Evolutionary conservation across 1,140 invertebrate genomes (phyloP), one percentile per base, ranked within the genome.

Genomic region (Bombyx mandarina): DNA sequence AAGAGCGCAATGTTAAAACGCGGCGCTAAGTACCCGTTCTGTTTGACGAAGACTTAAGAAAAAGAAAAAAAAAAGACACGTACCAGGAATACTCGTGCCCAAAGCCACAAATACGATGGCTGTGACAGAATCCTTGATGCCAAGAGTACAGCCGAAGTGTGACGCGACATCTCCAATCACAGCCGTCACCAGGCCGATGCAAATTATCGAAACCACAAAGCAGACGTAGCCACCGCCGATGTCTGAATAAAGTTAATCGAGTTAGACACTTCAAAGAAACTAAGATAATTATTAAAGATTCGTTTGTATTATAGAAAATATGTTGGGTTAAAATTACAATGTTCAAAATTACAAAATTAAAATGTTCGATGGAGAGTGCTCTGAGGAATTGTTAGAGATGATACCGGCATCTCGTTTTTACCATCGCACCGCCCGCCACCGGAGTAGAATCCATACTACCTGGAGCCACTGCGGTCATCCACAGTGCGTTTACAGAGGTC

Each of bases 61-160:
- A 10, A 53, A 43, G 26, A 43, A 9, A n/a, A 4, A 43, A 42
- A 57, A 45, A 26, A 50, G 48, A 3, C 18, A 56, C 87, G 89
- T 89, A 98, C 97, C 97, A 89, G 97, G 97, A 88, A 99, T 94
- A 88, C 96, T 98, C 57, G 97, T 99, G 62, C 97, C 97, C 10
- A 99, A 90, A 44, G 98, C 97, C 2, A 99, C 98, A 79, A 99
- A 98, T 8, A 96, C 93, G 67, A 99, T 97, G 56, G 98, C 98
- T 50, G 98, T 99, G 43, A 99, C 96, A 5, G 96, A 93, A 85
- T 99, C 98, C 86, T 96, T 95, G 61, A 99, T 93, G 47, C 97
- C 97, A 35, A 99, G 91, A n/a, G 96, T 98, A 79, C 97, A 99
- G 62, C 98, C 98, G 77, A 99, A 98, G 85, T 97, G 95, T 3